phyloP scores from a whole-genome alignment of 1,140 invertebrate genomes.

The Pseudobourletiella spinata region DNA sequence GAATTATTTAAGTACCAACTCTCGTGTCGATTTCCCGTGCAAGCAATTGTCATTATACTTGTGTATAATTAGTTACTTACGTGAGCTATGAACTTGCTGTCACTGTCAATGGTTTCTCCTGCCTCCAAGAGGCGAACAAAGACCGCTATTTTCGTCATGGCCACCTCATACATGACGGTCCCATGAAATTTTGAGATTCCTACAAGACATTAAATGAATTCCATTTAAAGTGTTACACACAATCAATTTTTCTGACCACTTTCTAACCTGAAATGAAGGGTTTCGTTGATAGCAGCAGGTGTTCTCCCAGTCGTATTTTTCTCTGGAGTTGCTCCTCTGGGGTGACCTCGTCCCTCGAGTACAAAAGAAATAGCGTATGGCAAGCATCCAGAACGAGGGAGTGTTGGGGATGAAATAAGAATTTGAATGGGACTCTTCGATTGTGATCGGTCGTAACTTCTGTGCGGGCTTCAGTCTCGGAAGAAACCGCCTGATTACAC shows the following conservation, averaged over 20 bases:
- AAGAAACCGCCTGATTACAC: too few species aligned
- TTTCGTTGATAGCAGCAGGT: constrained; percentile 19
- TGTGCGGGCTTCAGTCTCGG: too few species aligned
- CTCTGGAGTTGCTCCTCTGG: constrained; percentile 5
- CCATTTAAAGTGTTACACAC: too few species aligned
- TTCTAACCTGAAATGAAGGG: constrained; percentile 20
- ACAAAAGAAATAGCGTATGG: constrained; percentile 24
- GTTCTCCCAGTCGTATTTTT: constrained; percentile 19
- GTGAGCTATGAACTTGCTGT: not conserved
- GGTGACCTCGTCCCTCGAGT: constrained; percentile 13
- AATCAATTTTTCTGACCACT: too few species aligned
- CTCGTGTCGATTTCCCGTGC: too few species aligned
- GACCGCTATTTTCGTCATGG: constrained; percentile 20
- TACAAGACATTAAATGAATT: not conserved
- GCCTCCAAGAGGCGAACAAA: constrained; percentile 16
- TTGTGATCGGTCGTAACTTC: too few species aligned
- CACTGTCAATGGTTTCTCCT: not conserved
- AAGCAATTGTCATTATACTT: too few species aligned
- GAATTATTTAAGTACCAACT: too few species aligned
- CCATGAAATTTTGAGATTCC: constrained; percentile 32
- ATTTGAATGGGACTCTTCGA: too few species aligned
- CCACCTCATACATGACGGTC: constrained; percentile 26
- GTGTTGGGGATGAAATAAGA: constrained; percentile 19
- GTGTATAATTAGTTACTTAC: not conserved
- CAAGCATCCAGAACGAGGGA: constrained; percentile 25